phyloP scores from a whole-genome alignment of 2,113 vertebrate genomes.

The Neolamprologus hecqui region DNA sequence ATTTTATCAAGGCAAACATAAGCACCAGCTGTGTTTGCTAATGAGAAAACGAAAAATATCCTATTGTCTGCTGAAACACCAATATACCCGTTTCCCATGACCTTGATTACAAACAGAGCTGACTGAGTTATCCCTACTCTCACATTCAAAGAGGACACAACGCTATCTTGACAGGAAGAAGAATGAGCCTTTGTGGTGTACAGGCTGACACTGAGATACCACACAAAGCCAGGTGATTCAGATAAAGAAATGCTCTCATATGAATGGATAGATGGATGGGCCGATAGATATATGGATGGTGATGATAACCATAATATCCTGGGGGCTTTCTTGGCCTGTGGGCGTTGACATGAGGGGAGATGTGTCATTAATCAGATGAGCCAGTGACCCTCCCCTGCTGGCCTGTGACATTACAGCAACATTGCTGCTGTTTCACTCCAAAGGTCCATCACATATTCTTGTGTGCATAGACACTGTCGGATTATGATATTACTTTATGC shows the following conservation, averaged over 20 bases:
- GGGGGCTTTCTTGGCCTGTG: conserved; percentile 25
- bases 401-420: conserved; percentile 50
- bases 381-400: conserved; percentile 24
- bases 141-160: not conserved
- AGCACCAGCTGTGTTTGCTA: not conserved
- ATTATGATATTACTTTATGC: too few relatives aligned
- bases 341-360: conserved; percentile 34
- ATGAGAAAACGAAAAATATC: conserved; percentile 45
- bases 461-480: not conserved
- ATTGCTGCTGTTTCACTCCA: conserved; percentile 43
- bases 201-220: conserved; percentile 33
- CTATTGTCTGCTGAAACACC: not conserved
- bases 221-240: not conserved
- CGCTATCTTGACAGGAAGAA: conserved; percentile 57
- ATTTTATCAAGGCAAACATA: conserved; percentile 7
- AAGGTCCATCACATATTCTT: not conserved
- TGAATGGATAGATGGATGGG: not conserved
- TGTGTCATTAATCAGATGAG: conserved; percentile 60
- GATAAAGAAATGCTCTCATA: conserved; percentile 14
- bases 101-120: conserved; percentile 50
- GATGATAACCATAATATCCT: conserved; percentile 49
- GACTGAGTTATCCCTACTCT: conserved; percentile 40
- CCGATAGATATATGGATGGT: not conserved
- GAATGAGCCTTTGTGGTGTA: conserved; percentile 16
- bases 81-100: conserved; percentile 13